Base-by-base conservation (phyloP, 2,888 invertebrate species). In the Chesias legatella region DNA sequence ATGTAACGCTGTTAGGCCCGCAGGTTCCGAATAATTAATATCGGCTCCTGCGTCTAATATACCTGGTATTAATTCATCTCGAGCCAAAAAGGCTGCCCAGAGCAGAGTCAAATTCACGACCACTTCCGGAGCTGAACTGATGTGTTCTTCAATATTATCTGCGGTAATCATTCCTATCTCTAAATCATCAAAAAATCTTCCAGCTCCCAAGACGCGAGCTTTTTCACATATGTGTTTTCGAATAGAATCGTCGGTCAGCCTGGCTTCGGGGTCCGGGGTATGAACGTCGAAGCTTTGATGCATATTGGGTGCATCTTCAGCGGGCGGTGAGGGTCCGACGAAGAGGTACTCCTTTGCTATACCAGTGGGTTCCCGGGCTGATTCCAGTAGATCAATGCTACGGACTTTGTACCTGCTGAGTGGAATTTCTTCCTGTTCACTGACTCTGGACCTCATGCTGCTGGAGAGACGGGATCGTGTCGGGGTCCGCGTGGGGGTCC, bases 321-420 rank as follows among this genome's bases (percentile, higher is more conserved):
- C 92, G 1, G 94, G 94, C 7, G 94, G 94, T 4, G 94, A 93
- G 7, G 93, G 93, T 8, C 94, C 94, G 50, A 93, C 93, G 67
- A 94, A 94, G 79, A 94, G 90, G 65, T 93, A 94, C 73, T 93
- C 93, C 66, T 92, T 92, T 55, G 92, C 91, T 53, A 77, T 79
- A n/a, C 74, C 78, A 1, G 74, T 73, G 1, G 73, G 72, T 9
- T 84, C 85, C 37, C 89, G 89, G 48, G 92, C 91, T 21, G 92
- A 90, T 65, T 93, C 93, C 50, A 93, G 82, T 67, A 92, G 78
- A 50, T 86, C 86, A 38, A 86, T 76, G 45, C 66, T 84, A 7
- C 76, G 68, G 1, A 77, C 78, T 71, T 64, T 79, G 53, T 67
- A 79, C 31, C 53, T 68, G 49, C 90, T 90, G 33, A 91, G 80